Conservation (phyloP, 2,113 vertebrate genomes). For the Corythornis madagascariensis region DNA sequence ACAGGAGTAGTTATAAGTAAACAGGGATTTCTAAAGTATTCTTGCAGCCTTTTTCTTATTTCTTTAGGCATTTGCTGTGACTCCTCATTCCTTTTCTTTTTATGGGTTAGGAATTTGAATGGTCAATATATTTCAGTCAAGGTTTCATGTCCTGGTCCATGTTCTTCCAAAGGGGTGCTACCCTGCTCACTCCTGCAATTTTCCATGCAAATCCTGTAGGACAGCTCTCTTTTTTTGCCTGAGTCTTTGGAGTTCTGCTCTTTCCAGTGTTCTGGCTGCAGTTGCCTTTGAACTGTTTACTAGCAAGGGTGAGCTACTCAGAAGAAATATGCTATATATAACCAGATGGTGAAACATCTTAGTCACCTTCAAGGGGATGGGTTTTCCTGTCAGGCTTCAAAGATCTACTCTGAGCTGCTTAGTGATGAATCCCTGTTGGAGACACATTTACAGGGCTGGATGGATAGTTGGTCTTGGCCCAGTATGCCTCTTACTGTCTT, state of each 20-base stretch:
- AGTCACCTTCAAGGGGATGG: background rate
- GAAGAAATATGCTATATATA: background rate
- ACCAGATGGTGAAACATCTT: background rate
- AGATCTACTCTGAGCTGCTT: background rate
- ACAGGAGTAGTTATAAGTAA: too few species aligned
- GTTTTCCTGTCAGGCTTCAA: background rate
- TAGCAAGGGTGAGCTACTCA: background rate
- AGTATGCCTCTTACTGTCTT: background rate
- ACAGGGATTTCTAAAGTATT: background rate
- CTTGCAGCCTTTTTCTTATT: background rate
- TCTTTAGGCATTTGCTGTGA: background rate
- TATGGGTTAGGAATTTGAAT: background rate
- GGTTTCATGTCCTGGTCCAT: background rate
- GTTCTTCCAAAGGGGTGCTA: background rate
- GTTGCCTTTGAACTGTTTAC: background rate
- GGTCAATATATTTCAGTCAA: background rate
- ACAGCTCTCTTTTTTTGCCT: background rate
- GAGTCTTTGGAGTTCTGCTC: background rate
- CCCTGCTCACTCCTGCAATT: background rate
- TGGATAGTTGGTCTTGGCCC: background rate
- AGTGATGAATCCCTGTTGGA: background rate
- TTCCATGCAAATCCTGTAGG: background rate
- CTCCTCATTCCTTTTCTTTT: background rate
- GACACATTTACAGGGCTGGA: background rate
- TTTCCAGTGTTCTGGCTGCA: background rate